Evolutionary conservation across 2,888 invertebrate genomes (phyloP).

Genomic region (Criorhina ranunculi): DNA sequence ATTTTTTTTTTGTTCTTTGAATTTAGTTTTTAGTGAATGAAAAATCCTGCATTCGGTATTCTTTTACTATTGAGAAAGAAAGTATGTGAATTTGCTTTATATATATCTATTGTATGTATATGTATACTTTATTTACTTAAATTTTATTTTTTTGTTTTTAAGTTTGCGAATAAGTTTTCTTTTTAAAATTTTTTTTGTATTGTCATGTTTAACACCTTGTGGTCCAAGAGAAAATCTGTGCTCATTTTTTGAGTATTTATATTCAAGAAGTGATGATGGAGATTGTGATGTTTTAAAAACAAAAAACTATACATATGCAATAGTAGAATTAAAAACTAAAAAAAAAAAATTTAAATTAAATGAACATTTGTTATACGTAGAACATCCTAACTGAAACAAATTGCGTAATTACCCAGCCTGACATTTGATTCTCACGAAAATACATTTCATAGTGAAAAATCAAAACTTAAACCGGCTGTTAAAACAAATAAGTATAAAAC

Average conservation of each 20-base stretch:
- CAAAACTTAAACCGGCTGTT: constrained; percentile 26
- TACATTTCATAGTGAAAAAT: not conserved
- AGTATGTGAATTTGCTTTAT: constrained; percentile 34
- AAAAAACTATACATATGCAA: constrained; percentile 40
- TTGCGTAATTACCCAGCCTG: constrained; percentile 78
- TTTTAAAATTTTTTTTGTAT: constrained; percentile 78
- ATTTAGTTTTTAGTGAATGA: constrained; percentile 34
- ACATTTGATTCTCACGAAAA: constrained; percentile 53
- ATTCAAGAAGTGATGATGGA: constrained; percentile 59
- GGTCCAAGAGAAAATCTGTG: constrained; percentile 78
- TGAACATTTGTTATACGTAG: constrained; percentile 15
- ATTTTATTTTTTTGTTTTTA: constrained; percentile 46
- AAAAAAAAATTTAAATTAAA: constrained; percentile 44
- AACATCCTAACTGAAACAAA: constrained; percentile 48
- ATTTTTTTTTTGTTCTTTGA: not conserved
- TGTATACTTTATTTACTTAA: constrained; percentile 72
- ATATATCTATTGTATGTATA: constrained; percentile 12
- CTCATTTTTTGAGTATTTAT: constrained; percentile 55
- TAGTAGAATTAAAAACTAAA: constrained; percentile 16
- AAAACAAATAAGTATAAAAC: constrained; percentile 26
- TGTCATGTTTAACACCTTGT: constrained; percentile 79
- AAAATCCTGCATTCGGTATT: constrained; percentile 21
- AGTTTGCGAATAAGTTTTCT: constrained; percentile 57
- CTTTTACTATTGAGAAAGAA: constrained; percentile 65
- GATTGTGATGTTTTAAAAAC: constrained; percentile 44